Percentiles rank a stretch among this genome's conserved stretches.
These are phyloP conservation scores for Tricholauxania praeusta DNA, from an alignment of 2,888 invertebrate species.

Conservation along the genomic window DNA sequence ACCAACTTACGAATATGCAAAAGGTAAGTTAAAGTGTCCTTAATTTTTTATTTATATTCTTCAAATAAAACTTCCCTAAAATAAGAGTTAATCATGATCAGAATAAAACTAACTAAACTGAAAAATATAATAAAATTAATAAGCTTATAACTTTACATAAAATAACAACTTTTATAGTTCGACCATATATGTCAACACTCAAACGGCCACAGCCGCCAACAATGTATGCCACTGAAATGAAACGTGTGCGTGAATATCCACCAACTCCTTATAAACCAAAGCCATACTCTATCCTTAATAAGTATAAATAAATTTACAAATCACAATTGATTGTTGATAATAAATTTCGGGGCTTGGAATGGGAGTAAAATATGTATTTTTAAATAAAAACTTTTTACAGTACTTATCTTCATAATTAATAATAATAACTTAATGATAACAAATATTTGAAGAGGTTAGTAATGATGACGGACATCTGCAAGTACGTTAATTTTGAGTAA, in stretches of 20 bases:
- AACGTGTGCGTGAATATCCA: constrained; percentile 61
- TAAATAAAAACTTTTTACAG: too few relatives aligned
- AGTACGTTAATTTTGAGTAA: too few relatives aligned
- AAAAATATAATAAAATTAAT: constrained; percentile 29
- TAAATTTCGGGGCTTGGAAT: too few relatives aligned
- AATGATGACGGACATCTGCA: too few relatives aligned
- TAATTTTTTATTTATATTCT: not conserved
- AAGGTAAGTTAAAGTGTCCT: constrained; percentile 41
- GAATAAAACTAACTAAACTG: constrained; percentile 10
- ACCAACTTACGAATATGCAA: constrained; percentile 43
- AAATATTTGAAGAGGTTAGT: too few relatives aligned
- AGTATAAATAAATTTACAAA: constrained; percentile 53
- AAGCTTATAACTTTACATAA: constrained; percentile 10
- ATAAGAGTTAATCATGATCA: not conserved
- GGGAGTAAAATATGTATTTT: too few relatives aligned
- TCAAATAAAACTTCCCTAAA: not conserved
- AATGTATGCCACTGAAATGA: constrained; percentile 58
- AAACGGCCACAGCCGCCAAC: constrained; percentile 53
- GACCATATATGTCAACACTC: constrained; percentile 59
- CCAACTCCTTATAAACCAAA: constrained; percentile 60
- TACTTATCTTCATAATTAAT: too few relatives aligned
- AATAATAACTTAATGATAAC: too few relatives aligned
- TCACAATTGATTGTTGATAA: not conserved
- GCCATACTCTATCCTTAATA: constrained; percentile 59
- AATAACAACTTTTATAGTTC: constrained; percentile 59